A percentile compares a stretch with the other conserved stretches of the same genome.
These are phyloP conservation scores for Ptychobarbus kaznakovi DNA, from an alignment of 2,797 vertebrate species.

Conservation along the genomic window DNA sequence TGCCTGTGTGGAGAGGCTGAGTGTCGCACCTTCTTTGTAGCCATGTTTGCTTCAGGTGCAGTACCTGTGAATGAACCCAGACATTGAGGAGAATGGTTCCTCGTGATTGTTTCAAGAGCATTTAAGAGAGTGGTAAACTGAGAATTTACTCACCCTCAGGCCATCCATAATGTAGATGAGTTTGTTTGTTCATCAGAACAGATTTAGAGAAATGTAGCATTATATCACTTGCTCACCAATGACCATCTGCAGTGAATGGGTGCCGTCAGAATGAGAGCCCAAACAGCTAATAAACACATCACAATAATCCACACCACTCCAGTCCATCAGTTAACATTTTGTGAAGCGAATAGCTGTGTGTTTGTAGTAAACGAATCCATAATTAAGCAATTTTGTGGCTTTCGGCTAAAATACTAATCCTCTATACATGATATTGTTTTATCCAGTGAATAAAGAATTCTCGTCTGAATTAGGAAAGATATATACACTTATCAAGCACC, in stretches of 20 bases:
- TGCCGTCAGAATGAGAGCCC: neutral
- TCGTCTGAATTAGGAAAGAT: no score
- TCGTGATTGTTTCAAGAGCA: neutral
- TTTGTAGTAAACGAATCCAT: neutral
- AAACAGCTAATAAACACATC: neutral
- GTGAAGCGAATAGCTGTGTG: neutral
- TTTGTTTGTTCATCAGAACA: neutral
- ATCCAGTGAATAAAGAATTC: neutral
- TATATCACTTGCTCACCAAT: neutral
- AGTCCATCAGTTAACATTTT: neutral
- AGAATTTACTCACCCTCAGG: neutral
- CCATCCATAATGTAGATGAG: neutral
- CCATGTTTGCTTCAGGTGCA: neutral
- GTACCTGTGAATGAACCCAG: neutral
- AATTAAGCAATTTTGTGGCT: neutral
- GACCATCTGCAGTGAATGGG: neutral
- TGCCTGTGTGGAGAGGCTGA: neutral
- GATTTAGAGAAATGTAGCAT: neutral
- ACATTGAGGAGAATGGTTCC: neutral
- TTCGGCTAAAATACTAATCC: neutral
- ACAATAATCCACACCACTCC: neutral
- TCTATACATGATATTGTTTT: neutral
- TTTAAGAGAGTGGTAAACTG: neutral
- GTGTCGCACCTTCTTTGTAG: neutral
- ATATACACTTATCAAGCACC: no score